These are phyloP conservation scores for Trachelus tabidus DNA, from an alignment of 2,888 invertebrate species.

Conservation along the genomic window DNA sequence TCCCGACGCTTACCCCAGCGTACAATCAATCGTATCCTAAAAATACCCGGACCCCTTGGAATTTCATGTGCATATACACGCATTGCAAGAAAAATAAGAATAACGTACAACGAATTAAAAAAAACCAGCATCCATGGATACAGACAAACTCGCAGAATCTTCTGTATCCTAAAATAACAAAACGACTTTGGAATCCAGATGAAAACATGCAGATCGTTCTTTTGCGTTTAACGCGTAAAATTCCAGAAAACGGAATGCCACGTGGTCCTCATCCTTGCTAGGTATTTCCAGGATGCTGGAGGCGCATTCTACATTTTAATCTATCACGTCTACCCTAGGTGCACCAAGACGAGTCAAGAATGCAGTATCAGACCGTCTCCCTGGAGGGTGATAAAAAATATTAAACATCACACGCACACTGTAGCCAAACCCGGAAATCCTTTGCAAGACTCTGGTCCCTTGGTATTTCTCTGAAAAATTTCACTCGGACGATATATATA, in stretches of 20 bases:
- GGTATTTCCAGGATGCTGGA: background rate
- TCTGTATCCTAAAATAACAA: background rate
- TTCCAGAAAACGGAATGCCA: too few species aligned
- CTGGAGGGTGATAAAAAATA: slow-evolving; percentile 11
- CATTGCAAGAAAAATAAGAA: background rate
- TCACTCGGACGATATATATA: background rate
- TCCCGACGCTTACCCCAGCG: background rate
- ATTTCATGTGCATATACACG: background rate
- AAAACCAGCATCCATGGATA: background rate
- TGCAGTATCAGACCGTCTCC: background rate
- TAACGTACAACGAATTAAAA: background rate
- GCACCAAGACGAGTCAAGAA: background rate
- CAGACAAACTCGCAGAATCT: background rate
- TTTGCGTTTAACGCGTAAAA: background rate
- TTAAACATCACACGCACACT: slow-evolving; percentile 3
- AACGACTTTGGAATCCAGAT: background rate
- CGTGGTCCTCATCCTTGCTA: background rate
- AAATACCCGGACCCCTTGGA: background rate
- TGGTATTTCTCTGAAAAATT: background rate
- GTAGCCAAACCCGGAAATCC: background rate
- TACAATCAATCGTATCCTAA: background rate
- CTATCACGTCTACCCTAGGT: slow-evolving; percentile 10
- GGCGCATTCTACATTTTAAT: slow-evolving; percentile 13
- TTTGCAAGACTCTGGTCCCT: background rate
- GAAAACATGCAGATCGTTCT: background rate